Percentiles rank a stretch among this genome's conserved stretches.
Evolutionary conservation across 2,888 invertebrate species (phyloP).

Genomic region (Tribolium freemani): DNA sequence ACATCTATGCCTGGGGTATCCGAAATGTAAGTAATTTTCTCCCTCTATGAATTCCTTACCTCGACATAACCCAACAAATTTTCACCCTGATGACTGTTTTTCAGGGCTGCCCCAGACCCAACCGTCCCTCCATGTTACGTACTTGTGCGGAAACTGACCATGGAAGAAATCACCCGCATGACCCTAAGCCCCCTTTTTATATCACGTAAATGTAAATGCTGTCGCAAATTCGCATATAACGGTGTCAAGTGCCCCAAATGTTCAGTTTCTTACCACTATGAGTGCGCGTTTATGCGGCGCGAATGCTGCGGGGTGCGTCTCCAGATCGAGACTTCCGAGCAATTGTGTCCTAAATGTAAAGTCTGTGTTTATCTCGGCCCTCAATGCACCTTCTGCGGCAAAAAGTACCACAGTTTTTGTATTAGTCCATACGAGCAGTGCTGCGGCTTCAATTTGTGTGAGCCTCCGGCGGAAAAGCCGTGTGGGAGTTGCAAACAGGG

Average conservation of each 20-base stretch:
- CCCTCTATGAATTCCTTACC: too few species aligned
- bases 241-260: not conserved
- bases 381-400: not conserved
- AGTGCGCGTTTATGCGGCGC: not conserved
- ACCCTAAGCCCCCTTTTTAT: slow-evolving; percentile 2
- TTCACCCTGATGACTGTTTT: not conserved
- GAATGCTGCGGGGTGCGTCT: not conserved
- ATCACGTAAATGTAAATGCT: not conserved
- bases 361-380: not conserved
- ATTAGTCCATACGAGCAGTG: not conserved
- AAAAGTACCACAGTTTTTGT: not conserved
- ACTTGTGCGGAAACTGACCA: not conserved
- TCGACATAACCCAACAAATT: not conserved
- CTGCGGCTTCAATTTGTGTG: not conserved
- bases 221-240: not conserved
- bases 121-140: slow-evolving; percentile 3
- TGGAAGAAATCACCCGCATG: slow-evolving; percentile 15
- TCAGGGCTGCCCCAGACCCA: not conserved
- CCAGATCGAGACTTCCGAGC: not conserved
- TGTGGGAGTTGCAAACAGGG: not conserved
- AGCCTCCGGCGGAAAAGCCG: not conserved
- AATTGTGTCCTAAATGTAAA: not conserved
- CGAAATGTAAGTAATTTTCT: too few species aligned
- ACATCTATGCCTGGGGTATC: too few species aligned
- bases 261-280: not conserved